Conservation (phyloP, 1,140 invertebrate genomes). For the Cecropterus lyciades region DNA sequence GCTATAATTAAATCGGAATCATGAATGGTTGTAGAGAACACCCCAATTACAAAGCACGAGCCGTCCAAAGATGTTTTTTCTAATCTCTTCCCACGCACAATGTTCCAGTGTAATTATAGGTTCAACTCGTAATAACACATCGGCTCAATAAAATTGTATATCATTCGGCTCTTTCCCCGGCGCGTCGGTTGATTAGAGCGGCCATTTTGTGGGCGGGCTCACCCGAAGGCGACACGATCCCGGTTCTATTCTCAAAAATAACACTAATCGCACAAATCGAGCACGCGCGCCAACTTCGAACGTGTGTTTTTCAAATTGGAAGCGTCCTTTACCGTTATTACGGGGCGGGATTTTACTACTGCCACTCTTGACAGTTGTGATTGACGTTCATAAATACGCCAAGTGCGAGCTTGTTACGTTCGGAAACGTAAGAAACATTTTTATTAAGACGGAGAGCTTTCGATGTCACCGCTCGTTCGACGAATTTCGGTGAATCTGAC, state of each 20-base stretch:
- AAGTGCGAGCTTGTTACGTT: conserved; percentile 74
- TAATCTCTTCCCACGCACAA: conserved; percentile 79
- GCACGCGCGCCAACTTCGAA: conserved; percentile 71
- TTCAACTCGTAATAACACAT: conserved; percentile 81
- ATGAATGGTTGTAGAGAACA: conserved; percentile 61
- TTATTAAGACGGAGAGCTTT: conserved; percentile 70
- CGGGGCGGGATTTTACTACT: conserved; percentile 77
- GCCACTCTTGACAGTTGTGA: conserved; percentile 79
- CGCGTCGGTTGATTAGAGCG: conserved; percentile 74
- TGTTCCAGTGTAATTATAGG: conserved; percentile 77
- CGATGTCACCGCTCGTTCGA: conserved; percentile 57
- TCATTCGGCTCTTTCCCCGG: conserved; percentile 76
- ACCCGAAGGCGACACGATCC: conserved; percentile 78
- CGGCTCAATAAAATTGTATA: conserved; percentile 83
- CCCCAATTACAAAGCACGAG: conserved; percentile 80
- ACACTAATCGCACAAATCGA: conserved; percentile 78
- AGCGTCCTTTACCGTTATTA: conserved; percentile 74
- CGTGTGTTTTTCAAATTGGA: conserved; percentile 80
- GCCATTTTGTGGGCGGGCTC: conserved; percentile 80
- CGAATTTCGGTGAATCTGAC: conserved; percentile 40
- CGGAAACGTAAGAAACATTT: conserved; percentile 66
- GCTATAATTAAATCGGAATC: conserved; percentile 66
- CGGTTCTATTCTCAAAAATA: conserved; percentile 80
- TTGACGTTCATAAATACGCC: conserved; percentile 79
- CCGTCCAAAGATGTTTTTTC: conserved; percentile 74